A percentile compares a stretch with the other conserved stretches of the same genome.
phyloP scores from a whole-genome alignment of 2,797 vertebrate genomes.

The Acanthurus lineatus region DNA sequence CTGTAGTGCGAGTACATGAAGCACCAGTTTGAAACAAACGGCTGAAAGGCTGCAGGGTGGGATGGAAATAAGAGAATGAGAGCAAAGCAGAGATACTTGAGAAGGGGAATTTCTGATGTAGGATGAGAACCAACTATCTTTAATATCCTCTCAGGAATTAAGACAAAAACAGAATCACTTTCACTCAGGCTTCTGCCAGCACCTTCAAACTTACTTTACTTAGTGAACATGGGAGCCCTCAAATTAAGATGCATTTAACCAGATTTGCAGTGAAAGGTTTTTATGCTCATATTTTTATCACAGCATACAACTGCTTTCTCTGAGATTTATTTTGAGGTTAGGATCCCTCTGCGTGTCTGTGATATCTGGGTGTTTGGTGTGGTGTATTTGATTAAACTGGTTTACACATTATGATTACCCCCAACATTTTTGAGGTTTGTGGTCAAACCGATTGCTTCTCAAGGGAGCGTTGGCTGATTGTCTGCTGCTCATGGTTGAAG shows the following conservation, averaged over 20 bases:
- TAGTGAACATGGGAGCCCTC: neutral
- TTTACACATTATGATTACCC: slow-evolving; percentile 52
- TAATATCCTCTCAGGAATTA: slow-evolving; percentile 41
- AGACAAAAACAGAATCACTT: slow-evolving; percentile 30
- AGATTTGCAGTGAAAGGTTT: neutral
- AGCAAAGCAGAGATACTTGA: slow-evolving; percentile 56
- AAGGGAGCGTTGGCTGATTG: slow-evolving; percentile 46
- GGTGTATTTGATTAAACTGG: slow-evolving; percentile 58
- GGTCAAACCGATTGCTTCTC: slow-evolving; percentile 46
- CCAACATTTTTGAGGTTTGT: slow-evolving; percentile 64
- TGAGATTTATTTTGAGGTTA: slow-evolving; percentile 41
- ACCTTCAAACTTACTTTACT: slow-evolving; percentile 14
- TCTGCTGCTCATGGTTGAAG: slow-evolving; percentile 49
- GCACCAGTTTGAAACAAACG: slow-evolving; percentile 44
- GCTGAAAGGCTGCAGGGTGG: slow-evolving; percentile 54
- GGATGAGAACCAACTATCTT: slow-evolving; percentile 41
- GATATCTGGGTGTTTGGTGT: slow-evolving; percentile 52
- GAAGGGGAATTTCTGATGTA: slow-evolving; percentile 54
- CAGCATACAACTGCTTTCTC: slow-evolving; percentile 5
- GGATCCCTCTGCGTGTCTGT: slow-evolving; percentile 15
- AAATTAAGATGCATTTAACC: slow-evolving; percentile 17
- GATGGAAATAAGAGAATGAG: slow-evolving; percentile 48
- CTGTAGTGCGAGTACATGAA: slow-evolving; percentile 46
- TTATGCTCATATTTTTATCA: slow-evolving; percentile 10
- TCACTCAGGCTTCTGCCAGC: slow-evolving; percentile 21